Percentiles rank a stretch among this genome's conserved stretches.
These are phyloP conservation scores for Caenorhabditis sinica DNA, from an alignment of 2,888 invertebrate species.

Conservation along the genomic window DNA sequence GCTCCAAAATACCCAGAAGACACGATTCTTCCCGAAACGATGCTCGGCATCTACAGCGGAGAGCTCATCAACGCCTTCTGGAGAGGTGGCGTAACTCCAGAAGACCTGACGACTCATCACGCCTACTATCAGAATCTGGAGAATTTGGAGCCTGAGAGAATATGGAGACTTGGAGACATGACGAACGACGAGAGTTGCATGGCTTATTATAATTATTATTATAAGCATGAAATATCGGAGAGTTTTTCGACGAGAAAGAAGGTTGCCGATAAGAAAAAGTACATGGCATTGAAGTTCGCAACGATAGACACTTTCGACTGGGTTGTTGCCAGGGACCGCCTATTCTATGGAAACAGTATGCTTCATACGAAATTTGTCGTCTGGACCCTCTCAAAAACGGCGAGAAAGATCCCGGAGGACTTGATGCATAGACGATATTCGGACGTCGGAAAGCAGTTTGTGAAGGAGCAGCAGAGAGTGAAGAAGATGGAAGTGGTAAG, in stretches of 20 bases:
- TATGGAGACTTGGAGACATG: slow-evolving; percentile 56
- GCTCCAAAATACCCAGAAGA: background rate
- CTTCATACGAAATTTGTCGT: slow-evolving; percentile 68
- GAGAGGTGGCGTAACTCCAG: slow-evolving; percentile 67
- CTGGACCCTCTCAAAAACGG: slow-evolving; percentile 70
- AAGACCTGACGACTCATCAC: slow-evolving; percentile 34
- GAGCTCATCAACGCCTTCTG: slow-evolving; percentile 75
- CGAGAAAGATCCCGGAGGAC: slow-evolving; percentile 71
- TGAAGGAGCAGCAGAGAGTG: slow-evolving; percentile 89
- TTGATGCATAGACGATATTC: slow-evolving; percentile 80
- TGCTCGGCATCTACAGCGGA: slow-evolving; percentile 74
- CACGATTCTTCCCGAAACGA: slow-evolving; percentile 48
- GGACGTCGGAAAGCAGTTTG: slow-evolving; percentile 87
- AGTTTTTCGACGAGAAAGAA: slow-evolving; percentile 97
- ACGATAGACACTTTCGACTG: slow-evolving; percentile 75
- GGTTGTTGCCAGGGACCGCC: slow-evolving; percentile 68
- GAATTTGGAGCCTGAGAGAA: background rate
- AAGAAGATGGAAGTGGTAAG: slow-evolving; percentile 84
- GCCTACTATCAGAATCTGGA: background rate
- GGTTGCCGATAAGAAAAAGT: slow-evolving; percentile 95
- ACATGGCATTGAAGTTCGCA: slow-evolving; percentile 84
- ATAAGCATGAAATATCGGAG: slow-evolving; percentile 88
- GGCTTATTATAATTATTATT: slow-evolving; percentile 62
- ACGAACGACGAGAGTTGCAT: slow-evolving; percentile 58
- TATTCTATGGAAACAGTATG: slow-evolving; percentile 72